Evolutionary conservation across 1,140 invertebrate genomes (phyloP).

Genomic region (Ceratitis capitata): DNA sequence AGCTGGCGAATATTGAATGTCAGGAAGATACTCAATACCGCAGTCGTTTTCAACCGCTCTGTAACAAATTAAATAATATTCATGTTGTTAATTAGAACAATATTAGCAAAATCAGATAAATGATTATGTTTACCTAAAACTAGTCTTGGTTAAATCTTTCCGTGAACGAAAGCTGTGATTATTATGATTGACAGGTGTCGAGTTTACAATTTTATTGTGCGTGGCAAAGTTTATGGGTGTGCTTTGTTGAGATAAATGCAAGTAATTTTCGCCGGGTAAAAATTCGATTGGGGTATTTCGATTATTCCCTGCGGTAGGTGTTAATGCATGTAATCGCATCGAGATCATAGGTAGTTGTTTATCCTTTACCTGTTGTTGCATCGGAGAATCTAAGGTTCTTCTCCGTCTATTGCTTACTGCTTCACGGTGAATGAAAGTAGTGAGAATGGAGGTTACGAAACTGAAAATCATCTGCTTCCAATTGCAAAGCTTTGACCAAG

Average conservation of each 20-base stretch:
- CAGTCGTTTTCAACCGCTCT: conserved; percentile 39
- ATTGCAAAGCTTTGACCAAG: conserved; percentile 60
- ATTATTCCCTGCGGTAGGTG: conserved; percentile 51
- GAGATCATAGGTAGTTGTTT: conserved; percentile 45
- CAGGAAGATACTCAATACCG: not conserved
- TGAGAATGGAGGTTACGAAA: conserved; percentile 52
- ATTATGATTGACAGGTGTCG: conserved; percentile 53
- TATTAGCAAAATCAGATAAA: not conserved
- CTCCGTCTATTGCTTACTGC: conserved; percentile 37
- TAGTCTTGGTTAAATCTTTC: conserved; percentile 53
- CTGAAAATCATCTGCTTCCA: conserved; percentile 51
- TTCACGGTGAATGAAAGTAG: conserved; percentile 47
- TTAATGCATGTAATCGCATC: conserved; percentile 52
- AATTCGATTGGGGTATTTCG: conserved; percentile 49
- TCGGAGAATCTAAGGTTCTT: not conserved
- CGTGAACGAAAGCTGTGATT: conserved; percentile 44
- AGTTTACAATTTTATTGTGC: conserved; percentile 52
- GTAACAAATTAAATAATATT: not conserved
- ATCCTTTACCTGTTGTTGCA: conserved; percentile 27
- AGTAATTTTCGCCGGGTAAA: conserved; percentile 47
- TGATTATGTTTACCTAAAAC: conserved; percentile 41
- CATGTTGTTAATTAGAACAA: not conserved
- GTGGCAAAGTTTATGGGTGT: conserved; percentile 45
- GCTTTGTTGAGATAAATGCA: conserved; percentile 53
- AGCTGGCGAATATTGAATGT: not conserved